A percentile compares a stretch with the other conserved stretches of the same genome.
phyloP scores from a whole-genome alignment of 37 sponge, comb jelly and placozoan genomes.

The Beroe forskalii region DNA sequence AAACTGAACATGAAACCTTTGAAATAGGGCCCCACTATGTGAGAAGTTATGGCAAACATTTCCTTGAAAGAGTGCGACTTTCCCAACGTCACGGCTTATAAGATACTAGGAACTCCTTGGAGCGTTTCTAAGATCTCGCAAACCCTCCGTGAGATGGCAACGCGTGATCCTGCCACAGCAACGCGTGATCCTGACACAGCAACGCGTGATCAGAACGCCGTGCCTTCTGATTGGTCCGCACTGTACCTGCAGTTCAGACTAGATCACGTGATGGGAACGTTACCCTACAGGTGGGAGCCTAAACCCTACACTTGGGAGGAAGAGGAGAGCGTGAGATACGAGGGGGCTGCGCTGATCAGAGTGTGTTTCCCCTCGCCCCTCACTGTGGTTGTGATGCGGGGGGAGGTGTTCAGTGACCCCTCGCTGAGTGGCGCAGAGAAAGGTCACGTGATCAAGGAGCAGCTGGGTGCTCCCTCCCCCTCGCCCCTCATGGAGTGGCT shows the following conservation, averaged over 20 bases:
- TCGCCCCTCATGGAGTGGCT: neutral
- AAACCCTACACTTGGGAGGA: neutral
- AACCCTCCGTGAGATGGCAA: neutral
- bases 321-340: neutral
- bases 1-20: no score
- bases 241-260: neutral
- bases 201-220: neutral
- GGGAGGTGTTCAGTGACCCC: neutral
- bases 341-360: neutral
- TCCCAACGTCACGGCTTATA: neutral
- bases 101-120: neutral
- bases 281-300: neutral
- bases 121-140: neutral
- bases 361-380: neutral
- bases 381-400: neutral
- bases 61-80: neutral
- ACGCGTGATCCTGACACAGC: neutral
- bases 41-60: neutral
- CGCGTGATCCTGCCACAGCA: neutral
- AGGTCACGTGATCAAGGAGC: neutral
- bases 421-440: neutral
- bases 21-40: no score
- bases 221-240: neutral
- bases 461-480: neutral
- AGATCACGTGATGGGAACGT: neutral